A percentile compares a stretch with the other conserved stretches of the same genome.
These are phyloP conservation scores for Sorex araneus DNA, from an alignment of 2,113 vertebrate species.

Conservation along the genomic window DNA sequence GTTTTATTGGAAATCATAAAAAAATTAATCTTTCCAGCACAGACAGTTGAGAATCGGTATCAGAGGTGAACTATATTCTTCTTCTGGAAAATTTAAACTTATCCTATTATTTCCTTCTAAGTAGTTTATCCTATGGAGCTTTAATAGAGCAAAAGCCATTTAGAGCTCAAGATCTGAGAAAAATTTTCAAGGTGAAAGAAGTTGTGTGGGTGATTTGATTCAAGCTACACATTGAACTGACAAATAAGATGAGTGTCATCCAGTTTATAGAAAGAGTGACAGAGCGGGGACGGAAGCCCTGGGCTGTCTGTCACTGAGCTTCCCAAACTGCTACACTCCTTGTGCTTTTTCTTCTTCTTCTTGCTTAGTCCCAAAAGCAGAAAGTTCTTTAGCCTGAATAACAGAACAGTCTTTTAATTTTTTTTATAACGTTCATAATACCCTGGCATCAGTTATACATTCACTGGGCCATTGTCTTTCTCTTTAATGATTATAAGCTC, in stretches of 20 bases:
- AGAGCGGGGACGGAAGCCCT: not conserved
- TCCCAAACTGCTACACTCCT: not conserved
- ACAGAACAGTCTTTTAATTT: not conserved
- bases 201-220: not conserved
- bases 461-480: not conserved
- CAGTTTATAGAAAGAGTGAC: not conserved
- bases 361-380: not conserved
- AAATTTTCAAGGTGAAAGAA: slow-evolving; percentile 22
- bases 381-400: not conserved
- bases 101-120: slow-evolving; percentile 39
- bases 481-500: not conserved
- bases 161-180: not conserved
- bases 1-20: slow-evolving; percentile 77
- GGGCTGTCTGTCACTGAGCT: not conserved
- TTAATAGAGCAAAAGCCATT: slow-evolving; percentile 40
- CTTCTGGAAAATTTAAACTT: slow-evolving; percentile 53
- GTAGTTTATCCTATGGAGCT: slow-evolving; percentile 39
- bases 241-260: not conserved
- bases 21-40: slow-evolving; percentile 60
- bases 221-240: not conserved
- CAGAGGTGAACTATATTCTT: slow-evolving; percentile 56
- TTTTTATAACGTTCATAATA: not conserved
- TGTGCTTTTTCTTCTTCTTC: not conserved
- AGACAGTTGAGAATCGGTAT: slow-evolving; percentile 54
- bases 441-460: not conserved